Evolutionary conservation across 2,888 invertebrate species (phyloP), one percentile per base, ranked within the genome.

Genomic region (Hirtodrosophila cameraria): DNA sequence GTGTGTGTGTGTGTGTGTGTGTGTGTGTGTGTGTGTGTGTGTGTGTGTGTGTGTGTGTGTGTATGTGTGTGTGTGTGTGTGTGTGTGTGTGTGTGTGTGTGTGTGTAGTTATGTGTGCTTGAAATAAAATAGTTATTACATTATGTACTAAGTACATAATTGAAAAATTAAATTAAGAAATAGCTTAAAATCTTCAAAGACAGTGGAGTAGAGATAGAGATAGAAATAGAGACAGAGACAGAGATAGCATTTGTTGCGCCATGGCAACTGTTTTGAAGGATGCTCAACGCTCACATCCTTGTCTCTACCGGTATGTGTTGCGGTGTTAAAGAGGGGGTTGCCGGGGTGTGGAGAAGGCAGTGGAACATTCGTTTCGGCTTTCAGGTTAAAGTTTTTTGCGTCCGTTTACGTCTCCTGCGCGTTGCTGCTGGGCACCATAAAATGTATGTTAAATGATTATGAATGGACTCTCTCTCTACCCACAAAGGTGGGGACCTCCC

Each of bases 141-240:
- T 57, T 55, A 55, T 60, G 46, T 38, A 67, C 45, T 67, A 52
- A 43, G 50, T 31, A 49, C 31, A 45, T 73, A 63, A 72, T 72
- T 72, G 63, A 57, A 57, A 73, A 63, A 73, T 62, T 25, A 53
- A 59, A 72, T 72, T 57, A 69, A 72, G 72, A 70, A 63, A 69
- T 68, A 68, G 50, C 58, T 54, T 36, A 54, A 50, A 41, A 46
- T 41, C 36, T 31, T 11, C 18, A 31, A 13, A 45, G 49, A 18
- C 27, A 25, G 25, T 15, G 25, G n/a, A n/a, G 7, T 20, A 15
- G 23, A 5, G 30, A 20, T 13, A 27, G 8, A 3, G 13, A 2
- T 6, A 12, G 13, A 23, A 8, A 1, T 3, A 23, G 12, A 11
- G 28, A 7, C 18, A 38, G 11, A 18, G 11, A n/a, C 25, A 16